Percentiles rank a stretch among this genome's conserved stretches.
Evolutionary conservation across 2,113 vertebrate species (phyloP).

Genomic region (Tachycineta bicolor): DNA sequence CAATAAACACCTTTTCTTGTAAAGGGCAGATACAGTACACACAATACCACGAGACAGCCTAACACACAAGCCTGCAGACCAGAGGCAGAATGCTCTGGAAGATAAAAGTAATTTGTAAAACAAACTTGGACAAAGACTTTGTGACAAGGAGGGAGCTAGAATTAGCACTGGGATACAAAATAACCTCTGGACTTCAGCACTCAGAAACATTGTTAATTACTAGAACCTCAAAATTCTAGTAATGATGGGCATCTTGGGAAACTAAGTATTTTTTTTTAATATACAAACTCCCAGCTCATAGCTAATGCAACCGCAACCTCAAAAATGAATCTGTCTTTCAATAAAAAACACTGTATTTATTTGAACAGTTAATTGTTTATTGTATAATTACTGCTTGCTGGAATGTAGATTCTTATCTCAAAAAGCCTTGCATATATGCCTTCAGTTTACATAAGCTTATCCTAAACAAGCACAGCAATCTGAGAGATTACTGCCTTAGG

Average conservation of each 20-base stretch:
- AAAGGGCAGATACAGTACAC: neutral
- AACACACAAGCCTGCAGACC: fast-evolving
- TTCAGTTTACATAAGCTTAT: constrained; percentile 50
- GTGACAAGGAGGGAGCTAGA: fast-evolving
- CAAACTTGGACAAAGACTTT: neutral
- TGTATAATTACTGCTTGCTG: constrained; percentile 57
- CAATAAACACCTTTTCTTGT: neutral
- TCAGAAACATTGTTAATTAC: neutral
- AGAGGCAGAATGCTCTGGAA: neutral
- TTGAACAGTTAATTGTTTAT: constrained; percentile 60
- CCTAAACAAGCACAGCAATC: constrained; percentile 22
- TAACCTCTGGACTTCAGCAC: neutral
- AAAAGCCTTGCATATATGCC: neutral
- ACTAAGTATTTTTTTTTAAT: neutral
- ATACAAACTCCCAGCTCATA: neutral
- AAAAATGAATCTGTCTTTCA: constrained; percentile 44
- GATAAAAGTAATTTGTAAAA: neutral
- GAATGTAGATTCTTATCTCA: constrained; percentile 67
- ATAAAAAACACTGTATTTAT: constrained; percentile 35
- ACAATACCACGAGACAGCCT: neutral
- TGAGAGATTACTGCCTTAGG: constrained; percentile 28
- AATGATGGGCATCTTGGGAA: neutral
- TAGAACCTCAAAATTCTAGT: neutral
- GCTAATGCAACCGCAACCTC: constrained; percentile 35
- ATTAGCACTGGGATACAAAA: neutral